Base-by-base conservation (phyloP, 2,113 vertebrate species). In the Balaeniceps rex region DNA sequence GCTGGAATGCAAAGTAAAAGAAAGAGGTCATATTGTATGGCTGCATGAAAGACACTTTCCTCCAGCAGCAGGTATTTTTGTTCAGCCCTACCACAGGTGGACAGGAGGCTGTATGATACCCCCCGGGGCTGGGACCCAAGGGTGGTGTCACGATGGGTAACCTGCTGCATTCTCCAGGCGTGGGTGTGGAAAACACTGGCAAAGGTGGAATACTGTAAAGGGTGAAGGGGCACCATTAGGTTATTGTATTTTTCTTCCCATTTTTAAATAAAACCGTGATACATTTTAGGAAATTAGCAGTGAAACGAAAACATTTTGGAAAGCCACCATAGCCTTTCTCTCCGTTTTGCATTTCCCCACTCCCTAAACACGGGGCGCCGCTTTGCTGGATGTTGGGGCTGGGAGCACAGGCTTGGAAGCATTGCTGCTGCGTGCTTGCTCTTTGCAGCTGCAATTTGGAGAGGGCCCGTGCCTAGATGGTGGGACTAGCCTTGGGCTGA, bases 101-200 rank as follows among this genome's bases (percentile, higher is more conserved):
- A 19, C 52, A 81, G 57, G 65, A 71, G n/a, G 46, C 31, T 70
- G 49, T 33, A 5, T 0, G 6, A 58, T 42, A 54, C 40, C 57
- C 57, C 33, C 42, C 3, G 29, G 22, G 26, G 33, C 51, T 88
- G 81, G 81, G 34, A 81, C 26, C 21, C 70, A 33, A 11, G 0
- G 0, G 17, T 49, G 24, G 10, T 72, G 23, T 79, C 5, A 1
- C 0, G 0, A 7, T 46, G 54, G 28, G 17, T 46, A 46, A 66
- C 60, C 18, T 74, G 33, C 38, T 49, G 28, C 5, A 1, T 77
- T 87, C 70, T 88, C 19, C 7, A 2, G 47, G 25, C 3, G 1
- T 28, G 21, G 15, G 6, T 26, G 40, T 88, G 65, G 55, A 74
- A 75, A 52, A 55, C 51, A 38, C 24, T 0, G 0, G 21, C 69